Conservation (phyloP, 2,888 invertebrate species). For the Exephanes ischioxanthus region DNA sequence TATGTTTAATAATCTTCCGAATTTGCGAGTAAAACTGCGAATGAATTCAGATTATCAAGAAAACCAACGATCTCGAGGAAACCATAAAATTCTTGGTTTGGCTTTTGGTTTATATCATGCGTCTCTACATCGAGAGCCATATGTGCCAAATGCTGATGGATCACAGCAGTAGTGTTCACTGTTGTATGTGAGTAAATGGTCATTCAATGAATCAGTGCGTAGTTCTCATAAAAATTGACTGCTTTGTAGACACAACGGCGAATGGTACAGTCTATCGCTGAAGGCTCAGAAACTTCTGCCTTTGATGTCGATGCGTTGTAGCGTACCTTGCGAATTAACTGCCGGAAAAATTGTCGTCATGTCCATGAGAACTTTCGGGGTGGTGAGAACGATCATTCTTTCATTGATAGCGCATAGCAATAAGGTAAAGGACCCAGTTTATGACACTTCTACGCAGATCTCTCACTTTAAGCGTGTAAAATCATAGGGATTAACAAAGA, state of each 20-base stretch:
- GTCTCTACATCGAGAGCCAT: neutral
- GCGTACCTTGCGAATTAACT: neutral
- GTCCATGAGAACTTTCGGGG: neutral
- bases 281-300: neutral
- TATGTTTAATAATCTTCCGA: no score
- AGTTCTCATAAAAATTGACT: neutral
- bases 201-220: neutral
- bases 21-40: neutral
- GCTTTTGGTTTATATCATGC: neutral
- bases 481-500: no score
- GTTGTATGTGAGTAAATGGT: neutral
- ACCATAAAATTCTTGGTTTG: neutral
- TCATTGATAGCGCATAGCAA: neutral
- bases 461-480: no score
- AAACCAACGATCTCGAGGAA: neutral
- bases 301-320: conserved; percentile 4
- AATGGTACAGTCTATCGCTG: conserved; percentile 1
- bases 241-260: neutral
- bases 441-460: no score
- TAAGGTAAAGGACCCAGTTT: neutral
- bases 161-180: neutral
- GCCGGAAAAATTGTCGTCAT: neutral
- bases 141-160: conserved; percentile 3
- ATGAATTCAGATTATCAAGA: neutral
- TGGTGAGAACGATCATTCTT: neutral